phyloP scores from a whole-genome alignment of 2,113 vertebrate genomes.

The Hippocampus guttulatus region DNA sequence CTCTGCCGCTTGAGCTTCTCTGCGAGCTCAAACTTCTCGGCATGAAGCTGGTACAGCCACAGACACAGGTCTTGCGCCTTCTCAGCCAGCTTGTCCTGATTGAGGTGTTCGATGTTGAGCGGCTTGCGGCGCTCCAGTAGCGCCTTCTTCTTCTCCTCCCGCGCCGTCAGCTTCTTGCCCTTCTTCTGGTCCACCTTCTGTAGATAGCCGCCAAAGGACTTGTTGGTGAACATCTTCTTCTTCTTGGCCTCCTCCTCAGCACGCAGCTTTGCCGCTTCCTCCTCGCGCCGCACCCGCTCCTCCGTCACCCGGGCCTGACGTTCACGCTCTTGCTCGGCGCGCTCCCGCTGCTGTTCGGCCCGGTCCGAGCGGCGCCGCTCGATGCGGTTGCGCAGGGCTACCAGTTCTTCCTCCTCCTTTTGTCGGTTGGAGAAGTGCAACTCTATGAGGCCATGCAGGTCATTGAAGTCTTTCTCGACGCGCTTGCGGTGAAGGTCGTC shows the following conservation, averaged over 20 bases:
- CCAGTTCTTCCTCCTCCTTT: slow-evolving; percentile 94
- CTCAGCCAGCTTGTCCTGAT: slow-evolving; percentile 77
- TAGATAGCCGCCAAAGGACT: slow-evolving; percentile 73
- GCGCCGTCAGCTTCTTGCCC: slow-evolving; percentile 74
- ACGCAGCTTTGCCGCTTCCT: slow-evolving; percentile 81
- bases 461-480: slow-evolving; percentile 90
- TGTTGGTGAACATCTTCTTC: slow-evolving; percentile 90
- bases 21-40: slow-evolving; percentile 89
- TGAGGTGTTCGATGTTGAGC: slow-evolving; percentile 76
- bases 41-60: slow-evolving; percentile 82
- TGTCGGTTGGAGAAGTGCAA: slow-evolving; percentile 89
- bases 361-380: slow-evolving; percentile 85
- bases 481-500: slow-evolving; percentile 95
- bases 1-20: slow-evolving; percentile 94
- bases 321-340: slow-evolving; percentile 83
- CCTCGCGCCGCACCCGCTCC: slow-evolving; percentile 84
- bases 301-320: slow-evolving; percentile 82
- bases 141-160: slow-evolving; percentile 77
- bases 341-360: slow-evolving; percentile 87
- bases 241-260: slow-evolving; percentile 91
- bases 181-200: slow-evolving; percentile 76
- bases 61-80: slow-evolving; percentile 89
- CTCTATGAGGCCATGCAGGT: slow-evolving; percentile 88
- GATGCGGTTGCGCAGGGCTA: slow-evolving; percentile 84
- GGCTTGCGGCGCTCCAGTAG: slow-evolving; percentile 73